Evolutionary conservation across 1,140 invertebrate genomes (phyloP), one percentile per base, ranked within the genome.

Genomic region (Philaenus spumarius): DNA sequence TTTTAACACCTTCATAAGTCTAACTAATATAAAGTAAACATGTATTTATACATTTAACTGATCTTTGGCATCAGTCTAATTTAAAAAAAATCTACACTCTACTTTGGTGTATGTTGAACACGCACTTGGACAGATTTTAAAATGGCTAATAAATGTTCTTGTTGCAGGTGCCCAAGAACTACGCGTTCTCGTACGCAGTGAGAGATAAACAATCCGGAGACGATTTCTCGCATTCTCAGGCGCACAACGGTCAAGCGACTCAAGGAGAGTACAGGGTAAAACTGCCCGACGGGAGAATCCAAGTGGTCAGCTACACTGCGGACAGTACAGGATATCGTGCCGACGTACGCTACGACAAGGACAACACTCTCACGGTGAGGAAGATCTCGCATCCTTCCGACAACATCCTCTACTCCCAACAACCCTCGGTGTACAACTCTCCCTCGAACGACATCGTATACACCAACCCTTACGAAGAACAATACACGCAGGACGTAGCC

Each of bases 241-340:
- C 74, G 1, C 75, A 77, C 56, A 73, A 71, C 30, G 76, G 77
- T 2, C 71, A 72, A 17, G 75, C 73, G 1, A 84, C 85, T 1
- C 80, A 79, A 40, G 87, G 87, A 23, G 84, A 89, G 69, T 90
- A 90, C 73, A 76, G 83, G 53, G 82, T 88, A 1, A 80, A 83
- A 64, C 70, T 89, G 59, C 86, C 86, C 47, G 85, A 90, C 68
- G 85, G 86, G 23, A 75, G 87, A 15, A 76, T 78, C 7, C 81
- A 82, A 66, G 78, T 82, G 11, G 77, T 79, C 0, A 77, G 75
- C 1, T 80, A 80, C 64, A 79, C 76, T 7, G 78, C 78, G 3
- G 78, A 80, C 46, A 75, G 78, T 62, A 74, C 72, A 34, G 78
- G 78, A 1, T 80, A 80, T 61, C 76, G 77, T 58, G 77, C 78